A percentile compares a stretch with the other conserved stretches of the same genome.
These are phyloP conservation scores for Noctilio leporinus DNA, from an alignment of 2,113 vertebrate genomes.

Conservation along the genomic window DNA sequence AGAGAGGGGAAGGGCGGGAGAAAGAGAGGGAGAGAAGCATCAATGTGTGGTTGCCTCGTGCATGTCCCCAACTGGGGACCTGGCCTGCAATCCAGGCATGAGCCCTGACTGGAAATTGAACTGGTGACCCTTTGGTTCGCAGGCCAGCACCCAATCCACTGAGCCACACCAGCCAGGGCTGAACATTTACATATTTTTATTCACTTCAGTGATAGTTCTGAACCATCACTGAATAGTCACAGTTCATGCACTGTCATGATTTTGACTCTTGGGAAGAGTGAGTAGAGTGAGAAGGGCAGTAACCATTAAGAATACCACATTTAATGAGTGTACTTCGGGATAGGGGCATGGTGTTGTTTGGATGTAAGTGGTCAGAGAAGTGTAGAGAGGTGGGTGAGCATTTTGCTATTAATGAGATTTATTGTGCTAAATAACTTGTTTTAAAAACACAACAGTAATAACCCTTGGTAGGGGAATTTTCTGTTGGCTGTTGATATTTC, in stretches of 20 bases:
- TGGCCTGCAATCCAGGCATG: too few species aligned
- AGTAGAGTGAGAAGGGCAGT: background rate
- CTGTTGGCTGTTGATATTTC: background rate
- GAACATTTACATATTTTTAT: background rate
- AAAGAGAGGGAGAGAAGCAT: too few species aligned
- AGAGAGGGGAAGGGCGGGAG: too few species aligned
- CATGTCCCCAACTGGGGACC: too few species aligned
- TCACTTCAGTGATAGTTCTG: background rate
- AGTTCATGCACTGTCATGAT: background rate
- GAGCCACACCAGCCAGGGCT: too few species aligned
- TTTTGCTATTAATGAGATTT: background rate
- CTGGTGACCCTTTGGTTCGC: too few species aligned
- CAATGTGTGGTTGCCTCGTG: too few species aligned
- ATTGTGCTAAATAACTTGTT: background rate
- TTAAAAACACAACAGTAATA: background rate
- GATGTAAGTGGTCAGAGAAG: background rate
- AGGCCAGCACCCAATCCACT: too few species aligned
- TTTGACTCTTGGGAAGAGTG: background rate
- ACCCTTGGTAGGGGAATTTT: background rate
- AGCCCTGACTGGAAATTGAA: too few species aligned
- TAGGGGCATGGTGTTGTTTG: background rate
- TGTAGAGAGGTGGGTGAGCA: background rate
- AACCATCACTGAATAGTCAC: background rate
- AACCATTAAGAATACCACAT: background rate
- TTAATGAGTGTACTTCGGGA: background rate